Evolutionary conservation across 1,140 invertebrate species (phyloP).

Genomic region (Drosophila punjabiensis): DNA sequence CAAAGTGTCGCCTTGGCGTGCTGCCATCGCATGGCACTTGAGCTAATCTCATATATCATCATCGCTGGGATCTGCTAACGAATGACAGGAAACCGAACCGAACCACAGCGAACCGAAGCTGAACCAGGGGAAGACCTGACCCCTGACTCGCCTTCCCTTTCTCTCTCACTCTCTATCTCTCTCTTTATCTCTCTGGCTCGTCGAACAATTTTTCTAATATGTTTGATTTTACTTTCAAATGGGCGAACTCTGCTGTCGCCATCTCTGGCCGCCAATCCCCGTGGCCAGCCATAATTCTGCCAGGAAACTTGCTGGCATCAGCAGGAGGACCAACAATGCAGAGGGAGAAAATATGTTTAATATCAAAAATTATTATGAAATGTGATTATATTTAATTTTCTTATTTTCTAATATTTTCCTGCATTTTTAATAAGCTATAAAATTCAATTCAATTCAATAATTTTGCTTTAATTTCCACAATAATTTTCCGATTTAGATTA

Average conservation of each 20-base stretch:
- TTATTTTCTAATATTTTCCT: too few species aligned
- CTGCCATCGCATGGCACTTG: slow-evolving; percentile 75
- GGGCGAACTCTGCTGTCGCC: slow-evolving; percentile 50
- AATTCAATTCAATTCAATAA: too few species aligned
- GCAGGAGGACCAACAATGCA: slow-evolving; percentile 35
- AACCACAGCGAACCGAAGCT: slow-evolving; percentile 18
- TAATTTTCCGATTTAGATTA: too few species aligned
- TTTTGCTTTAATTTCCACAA: too few species aligned
- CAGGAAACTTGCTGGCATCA: slow-evolving; percentile 80
- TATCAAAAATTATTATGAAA: background rate
- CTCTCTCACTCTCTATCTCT: slow-evolving; percentile 7
- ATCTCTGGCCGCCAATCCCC: background rate
- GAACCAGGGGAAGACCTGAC: slow-evolving; percentile 18
- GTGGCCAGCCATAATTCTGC: slow-evolving; percentile 68
- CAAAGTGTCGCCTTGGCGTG: slow-evolving; percentile 75
- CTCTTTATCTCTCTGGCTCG: slow-evolving; percentile 17
- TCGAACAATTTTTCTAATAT: slow-evolving; percentile 74
- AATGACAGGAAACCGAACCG: slow-evolving; percentile 47
- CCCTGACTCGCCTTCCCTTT: slow-evolving; percentile 10
- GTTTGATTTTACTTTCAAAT: slow-evolving; percentile 84
- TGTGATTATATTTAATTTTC: too few species aligned
- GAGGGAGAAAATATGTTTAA: background rate
- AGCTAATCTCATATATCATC: slow-evolving; percentile 83
- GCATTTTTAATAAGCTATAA: too few species aligned
- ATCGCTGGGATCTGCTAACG: slow-evolving; percentile 62